Conservation (phyloP, 2,888 invertebrate genomes). For the Cosmorhoe ocellata region DNA sequence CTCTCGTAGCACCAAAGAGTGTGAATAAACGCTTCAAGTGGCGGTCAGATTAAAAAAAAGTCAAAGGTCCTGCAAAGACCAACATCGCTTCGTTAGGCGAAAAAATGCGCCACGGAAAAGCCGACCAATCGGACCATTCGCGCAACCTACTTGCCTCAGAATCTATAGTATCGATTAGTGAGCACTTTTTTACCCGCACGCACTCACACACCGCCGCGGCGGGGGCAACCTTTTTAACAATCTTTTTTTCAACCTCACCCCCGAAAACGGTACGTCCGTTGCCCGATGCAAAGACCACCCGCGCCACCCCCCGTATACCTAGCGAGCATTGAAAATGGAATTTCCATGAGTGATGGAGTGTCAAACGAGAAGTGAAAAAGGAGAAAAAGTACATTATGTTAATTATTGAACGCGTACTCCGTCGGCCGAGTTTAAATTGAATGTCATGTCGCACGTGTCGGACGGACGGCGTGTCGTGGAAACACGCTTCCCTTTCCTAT, state of each 20-base stretch:
- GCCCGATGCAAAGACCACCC: constrained; percentile 81
- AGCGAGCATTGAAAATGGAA: constrained; percentile 81
- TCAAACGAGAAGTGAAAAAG: constrained; percentile 81
- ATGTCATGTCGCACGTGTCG: constrained; percentile 71
- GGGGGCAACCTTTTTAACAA: constrained; percentile 81
- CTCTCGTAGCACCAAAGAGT: constrained; percentile 44
- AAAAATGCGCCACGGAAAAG: constrained; percentile 48
- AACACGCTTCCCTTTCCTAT: constrained; percentile 55
- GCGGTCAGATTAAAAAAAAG: constrained; percentile 64
- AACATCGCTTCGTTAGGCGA: constrained; percentile 76
- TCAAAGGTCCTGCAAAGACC: constrained; percentile 65
- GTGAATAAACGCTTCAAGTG: constrained; percentile 71
- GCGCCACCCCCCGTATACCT: constrained; percentile 70
- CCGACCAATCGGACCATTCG: constrained; percentile 67
- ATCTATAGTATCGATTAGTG: constrained; percentile 82
- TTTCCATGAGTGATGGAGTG: constrained; percentile 83
- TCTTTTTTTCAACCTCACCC: constrained; percentile 79
- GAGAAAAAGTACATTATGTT: constrained; percentile 82
- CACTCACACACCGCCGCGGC: constrained; percentile 76
- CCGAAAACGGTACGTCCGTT: constrained; percentile 78
- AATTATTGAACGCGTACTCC: constrained; percentile 77
- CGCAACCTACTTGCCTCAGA: constrained; percentile 79
- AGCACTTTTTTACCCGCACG: constrained; percentile 78
- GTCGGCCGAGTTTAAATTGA: constrained; percentile 78
- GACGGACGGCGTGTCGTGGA: constrained; percentile 41